Base-by-base conservation (phyloP, 2,113 vertebrate species). In the Erythrocercus mccallii region DNA sequence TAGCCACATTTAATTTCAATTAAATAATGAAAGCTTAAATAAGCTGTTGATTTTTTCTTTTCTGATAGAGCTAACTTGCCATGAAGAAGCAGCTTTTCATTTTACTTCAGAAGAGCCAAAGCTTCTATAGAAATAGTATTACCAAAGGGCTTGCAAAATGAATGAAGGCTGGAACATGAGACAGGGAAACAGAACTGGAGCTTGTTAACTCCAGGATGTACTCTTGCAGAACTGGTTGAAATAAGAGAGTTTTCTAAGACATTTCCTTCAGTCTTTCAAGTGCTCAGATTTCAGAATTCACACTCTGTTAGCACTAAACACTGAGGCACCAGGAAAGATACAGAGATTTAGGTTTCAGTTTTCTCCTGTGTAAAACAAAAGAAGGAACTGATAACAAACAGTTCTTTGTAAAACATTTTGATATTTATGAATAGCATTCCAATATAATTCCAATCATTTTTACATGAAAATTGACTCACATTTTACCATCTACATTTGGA, bases 1-100 rank as follows among this genome's bases (percentile, higher is more conserved):
- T 53, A 70, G 8, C n/a, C 56, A 53, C 19, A 53, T 45, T 53
- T 45, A 38, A 69, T 82, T 61, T 73, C 56, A 94, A 88, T 88
- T 81, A 93, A 91, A 60, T 82, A 92, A 93, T 66, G 50, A 57
- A 71, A 92, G 48, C 40, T 94, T 93, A 95, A 95, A 94, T 90
- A 92, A 73, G 47, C 47, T 86, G 84, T 93, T 96, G 79, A 14
- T 87, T 96, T 96, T 87, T 86, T 82, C 76, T 86, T 64, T 84
- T 83, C 60, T 81, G 85, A 82, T 72, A 81, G 78, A 76, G 51
- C 80, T 88, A 94, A 92, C 65, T 94, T 94, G 65, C 83, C 91
- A 92, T 71, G 56, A 78, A 89, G 54, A 45, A 79, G 31, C 12
- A 82, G 40, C 35, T 82, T 87, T 93, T 92, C 12, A n/a, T 78